phyloP scores from a whole-genome alignment of 2,888 invertebrate species.

The Phorcus lineatus region DNA sequence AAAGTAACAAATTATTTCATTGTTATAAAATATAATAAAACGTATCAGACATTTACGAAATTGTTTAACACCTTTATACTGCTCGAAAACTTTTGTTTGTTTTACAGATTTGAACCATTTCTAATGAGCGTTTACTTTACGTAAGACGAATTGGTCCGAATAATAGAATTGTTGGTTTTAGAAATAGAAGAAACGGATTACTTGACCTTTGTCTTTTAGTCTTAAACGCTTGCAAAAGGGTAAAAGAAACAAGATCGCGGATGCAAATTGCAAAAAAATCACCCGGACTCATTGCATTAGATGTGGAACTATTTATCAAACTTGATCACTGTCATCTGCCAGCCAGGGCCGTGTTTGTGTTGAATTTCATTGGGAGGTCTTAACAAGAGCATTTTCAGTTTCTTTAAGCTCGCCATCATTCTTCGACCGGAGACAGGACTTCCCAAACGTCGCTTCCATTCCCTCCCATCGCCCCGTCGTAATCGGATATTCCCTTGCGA shows the following conservation, averaged over 20 bases:
- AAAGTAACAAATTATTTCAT: too few species aligned
- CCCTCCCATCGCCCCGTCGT: neutral
- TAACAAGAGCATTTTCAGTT: neutral
- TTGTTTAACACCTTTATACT: too few species aligned
- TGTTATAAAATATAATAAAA: too few species aligned
- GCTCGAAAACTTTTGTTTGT: too few species aligned
- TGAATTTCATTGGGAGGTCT: constrained; percentile 16
- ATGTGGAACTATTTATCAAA: constrained; percentile 7
- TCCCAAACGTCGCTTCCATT: constrained; percentile 4
- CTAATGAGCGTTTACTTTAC: too few species aligned
- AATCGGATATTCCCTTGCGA: constrained; percentile 2
- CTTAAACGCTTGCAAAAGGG: neutral
- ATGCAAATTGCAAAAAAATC: neutral
- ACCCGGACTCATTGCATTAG: neutral
- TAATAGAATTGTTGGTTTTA: neutral
- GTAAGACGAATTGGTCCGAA: too few species aligned
- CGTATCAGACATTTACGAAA: too few species aligned
- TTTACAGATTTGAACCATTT: too few species aligned
- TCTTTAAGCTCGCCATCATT: constrained; percentile 16
- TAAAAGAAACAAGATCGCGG: neutral
- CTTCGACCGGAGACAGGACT: constrained; percentile 8
- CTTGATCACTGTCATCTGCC: constrained; percentile 1
- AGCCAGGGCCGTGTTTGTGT: neutral
- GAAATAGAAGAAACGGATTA: neutral
- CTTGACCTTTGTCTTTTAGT: neutral